Conservation (phyloP, 1,140 invertebrate genomes). For the Delia radicum region DNA sequence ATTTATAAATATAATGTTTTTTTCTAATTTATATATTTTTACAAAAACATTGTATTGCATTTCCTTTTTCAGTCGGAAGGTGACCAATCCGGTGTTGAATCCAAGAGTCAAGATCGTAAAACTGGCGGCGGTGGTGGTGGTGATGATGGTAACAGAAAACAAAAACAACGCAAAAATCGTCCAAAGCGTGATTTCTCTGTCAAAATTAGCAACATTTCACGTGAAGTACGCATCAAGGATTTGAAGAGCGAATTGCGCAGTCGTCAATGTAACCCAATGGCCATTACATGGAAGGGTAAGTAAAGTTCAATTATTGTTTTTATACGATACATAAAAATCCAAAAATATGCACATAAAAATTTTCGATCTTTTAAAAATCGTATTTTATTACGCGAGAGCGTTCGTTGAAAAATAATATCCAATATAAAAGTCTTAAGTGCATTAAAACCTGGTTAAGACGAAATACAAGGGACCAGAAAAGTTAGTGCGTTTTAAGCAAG, state of each 20-base stretch:
- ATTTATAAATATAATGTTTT: not conserved
- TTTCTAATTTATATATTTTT: no score
- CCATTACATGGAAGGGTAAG: constrained; percentile 62
- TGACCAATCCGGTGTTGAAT: constrained; percentile 51
- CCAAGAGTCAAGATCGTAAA: constrained; percentile 49
- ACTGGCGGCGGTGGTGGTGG: constrained; percentile 31
- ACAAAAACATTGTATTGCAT: no score
- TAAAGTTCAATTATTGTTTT: not conserved
- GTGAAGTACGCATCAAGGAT: constrained; percentile 62
- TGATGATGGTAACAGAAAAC: constrained; percentile 36
- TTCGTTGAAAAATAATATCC: no score
- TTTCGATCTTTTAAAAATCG: no score
- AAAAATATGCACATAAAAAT: no score
- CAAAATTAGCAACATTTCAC: constrained; percentile 62
- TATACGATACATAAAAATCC: no score
- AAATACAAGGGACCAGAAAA: no score
- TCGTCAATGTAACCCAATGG: constrained; percentile 62
- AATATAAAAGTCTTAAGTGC: no score
- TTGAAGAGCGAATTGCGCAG: constrained; percentile 62
- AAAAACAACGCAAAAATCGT: constrained; percentile 42
- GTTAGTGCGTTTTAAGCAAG: no score
- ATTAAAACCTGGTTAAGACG: no score
- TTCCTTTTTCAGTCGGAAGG: constrained; percentile 44
- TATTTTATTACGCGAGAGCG: no score
- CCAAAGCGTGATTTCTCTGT: constrained; percentile 59